Conservation (phyloP, 2,113 vertebrate genomes). For the Bufo bufo region DNA sequence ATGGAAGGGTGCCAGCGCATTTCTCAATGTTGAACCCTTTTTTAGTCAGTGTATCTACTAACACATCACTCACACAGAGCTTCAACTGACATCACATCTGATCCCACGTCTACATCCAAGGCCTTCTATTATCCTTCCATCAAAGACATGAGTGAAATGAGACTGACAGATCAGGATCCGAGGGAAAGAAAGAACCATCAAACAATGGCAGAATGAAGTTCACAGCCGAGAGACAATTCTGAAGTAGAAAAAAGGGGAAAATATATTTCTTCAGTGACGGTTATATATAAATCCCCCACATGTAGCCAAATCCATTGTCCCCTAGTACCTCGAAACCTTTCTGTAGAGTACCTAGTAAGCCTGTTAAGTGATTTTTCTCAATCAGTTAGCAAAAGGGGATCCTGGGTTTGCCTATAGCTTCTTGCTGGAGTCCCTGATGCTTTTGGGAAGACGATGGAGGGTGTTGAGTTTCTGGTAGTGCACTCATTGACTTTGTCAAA, state of each 20-base stretch:
- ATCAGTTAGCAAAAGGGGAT: no score
- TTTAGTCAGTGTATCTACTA: slow-evolving; percentile 22
- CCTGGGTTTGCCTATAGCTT: no score
- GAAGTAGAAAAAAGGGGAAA: background rate
- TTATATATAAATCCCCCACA: background rate
- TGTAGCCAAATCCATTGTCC: background rate
- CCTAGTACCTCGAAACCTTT: background rate
- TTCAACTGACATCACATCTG: slow-evolving; percentile 28
- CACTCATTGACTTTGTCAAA: background rate
- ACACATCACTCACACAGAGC: slow-evolving; percentile 27
- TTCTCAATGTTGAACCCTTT: slow-evolving; percentile 28
- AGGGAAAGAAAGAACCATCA: slow-evolving; percentile 1
- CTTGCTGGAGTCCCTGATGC: no score
- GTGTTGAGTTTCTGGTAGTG: background rate
- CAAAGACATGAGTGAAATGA: slow-evolving; percentile 6
- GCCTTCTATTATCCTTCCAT: slow-evolving; percentile 31
- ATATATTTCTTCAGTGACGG: background rate
- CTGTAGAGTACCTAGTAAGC: no score
- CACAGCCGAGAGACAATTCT: background rate
- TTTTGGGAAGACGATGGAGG: no score
- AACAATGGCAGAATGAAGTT: slow-evolving; percentile 5
- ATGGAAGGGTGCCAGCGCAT: slow-evolving; percentile 21
- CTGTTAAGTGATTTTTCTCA: no score
- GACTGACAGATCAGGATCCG: slow-evolving; percentile 7
- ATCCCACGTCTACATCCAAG: slow-evolving; percentile 18